phyloP scores from a whole-genome alignment of 2,888 invertebrate genomes.

The Frankliniella fusca region DNA sequence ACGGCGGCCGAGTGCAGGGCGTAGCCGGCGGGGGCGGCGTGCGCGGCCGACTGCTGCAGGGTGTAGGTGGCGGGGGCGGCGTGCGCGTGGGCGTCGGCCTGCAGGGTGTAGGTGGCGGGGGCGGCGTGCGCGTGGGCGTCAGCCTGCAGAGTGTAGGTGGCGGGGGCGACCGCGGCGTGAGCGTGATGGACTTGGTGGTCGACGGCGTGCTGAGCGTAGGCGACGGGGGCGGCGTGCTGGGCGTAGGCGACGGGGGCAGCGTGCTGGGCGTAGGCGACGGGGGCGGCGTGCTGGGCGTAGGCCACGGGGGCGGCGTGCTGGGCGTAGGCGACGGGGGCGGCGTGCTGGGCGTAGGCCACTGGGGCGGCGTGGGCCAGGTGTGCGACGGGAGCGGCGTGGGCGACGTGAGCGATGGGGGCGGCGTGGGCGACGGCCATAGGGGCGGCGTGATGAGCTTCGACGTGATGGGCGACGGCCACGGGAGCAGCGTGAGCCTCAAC shows the following conservation, averaged over 20 bases:
- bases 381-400: not conserved
- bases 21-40: not conserved
- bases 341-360: not conserved
- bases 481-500: not conserved
- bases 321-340: not conserved
- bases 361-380: not conserved
- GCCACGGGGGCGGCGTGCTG: conserved; percentile 5
- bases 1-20: too few species aligned
- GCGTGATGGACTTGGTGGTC: not conserved
- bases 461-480: not conserved
- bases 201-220: not conserved
- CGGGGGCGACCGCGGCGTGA: not conserved
- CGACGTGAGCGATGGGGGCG: not conserved
- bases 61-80: not conserved
- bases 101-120: not conserved
- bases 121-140: not conserved
- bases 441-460: not conserved
- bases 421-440: not conserved
- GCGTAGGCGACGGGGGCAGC: conserved; percentile 5
- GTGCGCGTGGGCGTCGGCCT: not conserved
- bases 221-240: conserved; percentile 13
- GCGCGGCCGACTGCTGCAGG: not conserved
- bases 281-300: conserved; percentile 6
- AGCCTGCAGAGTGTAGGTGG: not conserved
- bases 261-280: not conserved